Evolutionary conservation across 2,888 invertebrate species (phyloP).

Genomic region (Xestia xanthographa): DNA sequence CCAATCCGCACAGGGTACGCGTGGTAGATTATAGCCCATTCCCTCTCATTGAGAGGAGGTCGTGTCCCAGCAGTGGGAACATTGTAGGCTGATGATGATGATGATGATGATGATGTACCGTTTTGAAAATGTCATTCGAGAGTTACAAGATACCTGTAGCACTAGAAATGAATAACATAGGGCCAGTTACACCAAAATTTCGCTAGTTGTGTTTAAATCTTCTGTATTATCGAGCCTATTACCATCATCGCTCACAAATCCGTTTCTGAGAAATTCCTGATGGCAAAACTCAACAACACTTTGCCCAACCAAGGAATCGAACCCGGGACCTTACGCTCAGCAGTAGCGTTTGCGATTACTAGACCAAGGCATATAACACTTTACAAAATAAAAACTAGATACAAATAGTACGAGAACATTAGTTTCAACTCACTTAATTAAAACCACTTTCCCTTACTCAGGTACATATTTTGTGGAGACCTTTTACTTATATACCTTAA

Average conservation of each 20-base stretch:
- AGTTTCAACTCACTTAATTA: slow-evolving; percentile 28
- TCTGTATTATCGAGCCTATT: not conserved
- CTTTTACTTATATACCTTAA: slow-evolving; percentile 38
- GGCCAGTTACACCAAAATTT: too few species aligned
- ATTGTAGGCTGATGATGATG: too few species aligned
- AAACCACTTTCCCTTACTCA: slow-evolving; percentile 23
- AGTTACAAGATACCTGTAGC: too few species aligned
- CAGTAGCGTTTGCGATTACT: not conserved
- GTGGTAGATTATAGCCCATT: too few species aligned
- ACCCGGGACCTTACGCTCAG: not conserved
- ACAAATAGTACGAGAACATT: not conserved
- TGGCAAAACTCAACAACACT: not conserved
- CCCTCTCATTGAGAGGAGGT: too few species aligned
- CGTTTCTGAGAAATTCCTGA: not conserved
- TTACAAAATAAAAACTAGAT: not conserved
- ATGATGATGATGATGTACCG: too few species aligned
- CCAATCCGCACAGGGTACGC: too few species aligned
- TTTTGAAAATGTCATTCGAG: too few species aligned
- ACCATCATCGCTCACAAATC: not conserved
- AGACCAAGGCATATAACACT: not conserved
- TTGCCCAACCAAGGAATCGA: not conserved
- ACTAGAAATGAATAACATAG: too few species aligned
- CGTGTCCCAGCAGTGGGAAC: too few species aligned
- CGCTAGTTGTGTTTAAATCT: not conserved
- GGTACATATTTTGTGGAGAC: slow-evolving; percentile 21